These are phyloP conservation scores for Colletes latitarsis DNA, from an alignment of 1,140 invertebrate species.

Conservation along the genomic window DNA sequence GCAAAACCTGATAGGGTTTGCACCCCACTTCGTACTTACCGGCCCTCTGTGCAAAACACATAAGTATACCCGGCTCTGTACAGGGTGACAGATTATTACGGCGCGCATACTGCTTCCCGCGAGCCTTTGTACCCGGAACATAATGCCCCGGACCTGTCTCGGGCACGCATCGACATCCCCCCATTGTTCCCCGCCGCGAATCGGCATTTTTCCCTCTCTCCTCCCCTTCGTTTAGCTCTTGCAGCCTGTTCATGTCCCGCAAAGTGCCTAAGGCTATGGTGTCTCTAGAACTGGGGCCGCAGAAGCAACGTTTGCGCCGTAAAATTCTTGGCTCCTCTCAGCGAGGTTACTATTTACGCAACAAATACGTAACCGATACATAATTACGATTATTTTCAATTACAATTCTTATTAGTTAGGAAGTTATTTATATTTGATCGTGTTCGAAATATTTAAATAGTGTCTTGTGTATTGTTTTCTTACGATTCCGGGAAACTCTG, in stretches of 20 bases:
- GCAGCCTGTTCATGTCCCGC: constrained; percentile 53
- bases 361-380: too few relatives aligned
- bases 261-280: constrained; percentile 64
- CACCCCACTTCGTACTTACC: constrained; percentile 13
- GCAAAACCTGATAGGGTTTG: constrained; percentile 47
- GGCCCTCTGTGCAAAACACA: neutral
- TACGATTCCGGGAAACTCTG: too few relatives aligned
- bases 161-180: constrained; percentile 71
- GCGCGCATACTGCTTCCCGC: constrained; percentile 59
- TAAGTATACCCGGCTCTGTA: constrained; percentile 43
- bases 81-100: constrained; percentile 73
- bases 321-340: too few relatives aligned
- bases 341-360: too few relatives aligned
- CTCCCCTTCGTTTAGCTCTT: constrained; percentile 61
- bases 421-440: too few relatives aligned
- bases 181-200: constrained; percentile 72
- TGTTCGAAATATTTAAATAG: too few relatives aligned
- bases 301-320: too few relatives aligned
- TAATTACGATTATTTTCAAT: too few relatives aligned
- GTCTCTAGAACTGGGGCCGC: too few relatives aligned
- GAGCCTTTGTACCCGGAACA: constrained; percentile 63
- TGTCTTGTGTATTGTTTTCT: too few relatives aligned
- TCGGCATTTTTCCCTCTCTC: constrained; percentile 66
- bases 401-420: too few relatives aligned
- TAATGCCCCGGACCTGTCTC: constrained; percentile 77